A percentile compares a stretch with the other conserved stretches of the same genome.
Conservation (phyloP, 2,113 vertebrate species). For the Catharus fuscescens region DNA sequence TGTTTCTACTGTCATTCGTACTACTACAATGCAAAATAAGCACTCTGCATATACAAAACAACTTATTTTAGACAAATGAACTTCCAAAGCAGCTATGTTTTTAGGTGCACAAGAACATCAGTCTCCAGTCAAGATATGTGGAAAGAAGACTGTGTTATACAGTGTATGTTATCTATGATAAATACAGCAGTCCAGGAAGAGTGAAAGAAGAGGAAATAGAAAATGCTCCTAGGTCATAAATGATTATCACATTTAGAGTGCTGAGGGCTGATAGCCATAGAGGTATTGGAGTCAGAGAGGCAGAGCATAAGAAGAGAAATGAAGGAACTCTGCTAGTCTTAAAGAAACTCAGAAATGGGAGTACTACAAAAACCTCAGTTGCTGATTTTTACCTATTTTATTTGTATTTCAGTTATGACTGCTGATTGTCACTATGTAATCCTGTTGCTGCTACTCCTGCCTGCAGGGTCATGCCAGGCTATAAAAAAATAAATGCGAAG, state of each 20-base stretch:
- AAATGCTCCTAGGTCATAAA: constrained; percentile 26
- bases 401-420: background rate
- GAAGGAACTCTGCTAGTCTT: background rate
- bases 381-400: background rate
- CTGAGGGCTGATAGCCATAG: background rate
- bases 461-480: background rate
- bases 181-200: constrained; percentile 3
- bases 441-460: background rate
- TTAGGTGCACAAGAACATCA: background rate
- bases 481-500: background rate
- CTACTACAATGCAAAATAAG: background rate
- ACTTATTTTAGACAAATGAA: constrained; percentile 1
- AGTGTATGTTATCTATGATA: background rate
- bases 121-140: background rate
- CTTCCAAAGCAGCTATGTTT: background rate
- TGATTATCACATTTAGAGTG: background rate
- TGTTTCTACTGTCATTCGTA: background rate
- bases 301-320: background rate
- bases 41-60: background rate
- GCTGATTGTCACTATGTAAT: background rate
- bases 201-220: constrained; percentile 25
- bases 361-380: background rate
- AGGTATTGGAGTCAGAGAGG: background rate
- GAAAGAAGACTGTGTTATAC: background rate
- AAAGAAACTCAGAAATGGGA: background rate